Conservation (phyloP, 2,113 vertebrate species). For the Neotragus pygmaeus region DNA sequence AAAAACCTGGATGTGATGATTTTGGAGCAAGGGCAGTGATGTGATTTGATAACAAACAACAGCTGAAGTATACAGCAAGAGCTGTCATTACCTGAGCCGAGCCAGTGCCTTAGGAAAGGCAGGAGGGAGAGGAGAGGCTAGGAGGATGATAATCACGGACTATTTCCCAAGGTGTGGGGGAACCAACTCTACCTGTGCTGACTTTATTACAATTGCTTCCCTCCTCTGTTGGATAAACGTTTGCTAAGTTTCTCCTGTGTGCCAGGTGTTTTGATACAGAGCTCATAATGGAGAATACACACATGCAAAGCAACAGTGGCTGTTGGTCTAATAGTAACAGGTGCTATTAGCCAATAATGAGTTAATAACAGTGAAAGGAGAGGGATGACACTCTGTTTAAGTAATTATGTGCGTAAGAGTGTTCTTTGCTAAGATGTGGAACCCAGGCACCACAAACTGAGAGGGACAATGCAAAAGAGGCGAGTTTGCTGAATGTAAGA, state of each 20-base stretch:
- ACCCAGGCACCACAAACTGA: not conserved
- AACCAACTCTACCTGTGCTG: not conserved
- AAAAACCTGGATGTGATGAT: not conserved
- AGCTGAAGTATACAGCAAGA: not conserved
- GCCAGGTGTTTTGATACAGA: not conserved
- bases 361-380: not conserved
- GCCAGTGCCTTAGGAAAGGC: not conserved
- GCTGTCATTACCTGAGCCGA: not conserved
- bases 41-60: not conserved
- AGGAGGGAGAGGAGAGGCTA: not conserved
- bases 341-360: not conserved
- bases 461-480: not conserved
- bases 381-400: not conserved
- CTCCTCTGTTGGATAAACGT: not conserved
- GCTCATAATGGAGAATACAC: not conserved
- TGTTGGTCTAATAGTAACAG: not conserved
- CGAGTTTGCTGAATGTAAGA: not conserved
- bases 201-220: not conserved
- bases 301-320: rapidly evolving
- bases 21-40: not conserved
- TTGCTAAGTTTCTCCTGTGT: not conserved
- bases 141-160: rapidly evolving
- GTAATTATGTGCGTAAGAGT: too few relatives aligned
- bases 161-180: not conserved
- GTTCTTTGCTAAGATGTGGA: not conserved